Evolutionary conservation across 2,888 invertebrate genomes (phyloP).

Genomic region (Melanargia galathea): DNA sequence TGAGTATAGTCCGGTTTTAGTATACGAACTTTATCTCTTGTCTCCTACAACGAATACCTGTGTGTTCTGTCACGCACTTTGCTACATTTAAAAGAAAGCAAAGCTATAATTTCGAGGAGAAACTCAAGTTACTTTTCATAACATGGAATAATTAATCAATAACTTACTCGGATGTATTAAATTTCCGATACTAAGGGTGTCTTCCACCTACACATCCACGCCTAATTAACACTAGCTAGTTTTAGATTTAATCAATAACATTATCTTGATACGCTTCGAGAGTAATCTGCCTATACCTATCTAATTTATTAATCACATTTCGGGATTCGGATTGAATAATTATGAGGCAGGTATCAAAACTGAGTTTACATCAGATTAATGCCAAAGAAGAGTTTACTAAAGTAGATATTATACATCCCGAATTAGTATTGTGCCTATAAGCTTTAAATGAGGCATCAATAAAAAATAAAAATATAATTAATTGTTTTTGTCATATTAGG

Average conservation of each 20-base stretch:
- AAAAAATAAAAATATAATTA: neutral
- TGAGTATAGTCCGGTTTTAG: too few species aligned
- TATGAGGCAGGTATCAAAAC: conserved; percentile 1
- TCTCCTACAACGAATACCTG: too few species aligned
- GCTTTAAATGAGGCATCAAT: neutral
- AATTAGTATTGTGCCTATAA: neutral
- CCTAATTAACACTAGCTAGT: conserved; percentile 9
- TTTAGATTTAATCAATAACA: conserved; percentile 12
- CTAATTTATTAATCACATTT: conserved; percentile 10
- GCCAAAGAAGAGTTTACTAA: neutral
- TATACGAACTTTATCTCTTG: too few species aligned
- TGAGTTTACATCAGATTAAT: neutral
- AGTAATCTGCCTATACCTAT: neutral
- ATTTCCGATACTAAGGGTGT: neutral
- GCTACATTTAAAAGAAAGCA: too few species aligned
- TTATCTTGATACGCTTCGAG: neutral
- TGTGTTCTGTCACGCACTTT: too few species aligned
- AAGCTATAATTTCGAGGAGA: too few species aligned
- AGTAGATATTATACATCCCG: neutral
- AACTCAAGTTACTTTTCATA: too few species aligned
- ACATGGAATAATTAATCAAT: too few species aligned
- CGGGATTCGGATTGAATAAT: neutral
- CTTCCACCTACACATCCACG: neutral
- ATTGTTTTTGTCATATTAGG: too few species aligned
- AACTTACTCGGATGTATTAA: neutral